Evolutionary conservation across 2,113 vertebrate genomes (phyloP), one percentile per base, ranked within the genome.

Genomic region (Myiagra hebetior): DNA sequence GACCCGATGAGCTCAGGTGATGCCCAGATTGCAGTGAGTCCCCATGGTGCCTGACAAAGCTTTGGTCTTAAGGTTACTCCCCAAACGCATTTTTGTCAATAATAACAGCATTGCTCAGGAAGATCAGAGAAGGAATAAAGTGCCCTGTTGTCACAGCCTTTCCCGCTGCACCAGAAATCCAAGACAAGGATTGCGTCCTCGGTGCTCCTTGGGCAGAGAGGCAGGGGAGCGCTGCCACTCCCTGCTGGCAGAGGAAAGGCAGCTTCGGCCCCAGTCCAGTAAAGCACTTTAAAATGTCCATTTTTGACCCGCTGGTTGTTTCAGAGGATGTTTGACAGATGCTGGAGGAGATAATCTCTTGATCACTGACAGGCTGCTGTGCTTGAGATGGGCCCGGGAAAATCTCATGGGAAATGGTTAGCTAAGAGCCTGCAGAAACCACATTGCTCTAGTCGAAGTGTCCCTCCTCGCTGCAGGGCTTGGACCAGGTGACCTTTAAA

Each of bases 1-100:
- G 2, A 46, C 57, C 31, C 0, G 0, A 24, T 3, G 7, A 47
- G 47, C 68, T 53, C 50, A 44, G 21, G 39, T 1, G 15, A 33
- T 39, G 52, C n/a, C 78, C 72, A 50, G 18, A 15, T 16, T 12
- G 62, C 0, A 1, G 19, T 8, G 35, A 56, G 1, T 9, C 31
- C 46, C 2, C 2, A 8, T 0, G 8, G 62, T 30, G 42, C 49
- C 19, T 12, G 2, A 44, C 39, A 82, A 21, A 93, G 72, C 39
- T 65, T 57, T 44, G 62, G 33, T 73, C 15, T 59, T 14, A 68
- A 72, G 3, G 13, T 46, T 13, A 53, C 44, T 28, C 56, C n/a
- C 31, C 46, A 72, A 83, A 26, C 31, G 27, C n/a, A 42, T 55
- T 89, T 72, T 44, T 57, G 59, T 57, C 76, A 87, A 62, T 31